A percentile compares a stretch with the other conserved stretches of the same genome.
phyloP scores from a whole-genome alignment of 2,888 invertebrate species.

The Drosophila fulvimacula region DNA sequence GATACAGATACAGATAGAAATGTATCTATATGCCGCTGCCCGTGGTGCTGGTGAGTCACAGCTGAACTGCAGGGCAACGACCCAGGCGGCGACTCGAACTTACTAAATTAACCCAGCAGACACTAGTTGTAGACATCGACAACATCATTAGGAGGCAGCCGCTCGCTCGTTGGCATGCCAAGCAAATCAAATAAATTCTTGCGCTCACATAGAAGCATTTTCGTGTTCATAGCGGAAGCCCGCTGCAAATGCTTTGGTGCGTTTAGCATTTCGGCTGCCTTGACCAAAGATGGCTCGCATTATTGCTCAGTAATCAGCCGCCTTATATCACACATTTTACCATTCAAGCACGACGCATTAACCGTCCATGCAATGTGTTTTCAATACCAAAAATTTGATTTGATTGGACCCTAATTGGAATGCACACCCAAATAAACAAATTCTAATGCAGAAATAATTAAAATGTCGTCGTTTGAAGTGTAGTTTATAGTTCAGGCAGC shows the following conservation, averaged over 20 bases:
- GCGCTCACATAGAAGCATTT: slow-evolving; percentile 32
- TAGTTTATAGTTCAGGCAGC: not conserved
- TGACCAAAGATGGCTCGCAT: slow-evolving; percentile 46
- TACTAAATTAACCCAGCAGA: slow-evolving; percentile 65
- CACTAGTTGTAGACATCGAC: slow-evolving; percentile 62
- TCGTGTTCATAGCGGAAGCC: slow-evolving; percentile 68
- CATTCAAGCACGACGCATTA: slow-evolving; percentile 61
- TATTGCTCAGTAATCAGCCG: slow-evolving; percentile 39
- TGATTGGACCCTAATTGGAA: not conserved
- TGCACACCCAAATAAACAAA: slow-evolving; percentile 33
- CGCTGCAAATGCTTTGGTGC: slow-evolving; percentile 70
- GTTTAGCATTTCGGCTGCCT: slow-evolving; percentile 57
- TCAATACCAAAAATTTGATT: slow-evolving; percentile 9
- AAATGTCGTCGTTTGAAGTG: slow-evolving; percentile 67
- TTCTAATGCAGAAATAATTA: slow-evolving; percentile 64
- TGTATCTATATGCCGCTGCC: slow-evolving; percentile 14
- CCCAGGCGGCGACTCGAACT: slow-evolving; percentile 50
- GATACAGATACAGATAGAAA: slow-evolving; percentile 22
- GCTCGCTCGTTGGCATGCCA: slow-evolving; percentile 6
- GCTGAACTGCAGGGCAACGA: slow-evolving; percentile 74
- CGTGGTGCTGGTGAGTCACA: slow-evolving; percentile 53
- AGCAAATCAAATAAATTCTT: slow-evolving; percentile 41
- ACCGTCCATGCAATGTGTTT: slow-evolving; percentile 27
- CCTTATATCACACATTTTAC: not conserved
- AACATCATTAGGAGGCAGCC: slow-evolving; percentile 65